A percentile compares a stretch with the other conserved stretches of the same genome.
Conservation (phyloP, 2,888 invertebrate genomes). For the Nephrocerus scutellatus region DNA sequence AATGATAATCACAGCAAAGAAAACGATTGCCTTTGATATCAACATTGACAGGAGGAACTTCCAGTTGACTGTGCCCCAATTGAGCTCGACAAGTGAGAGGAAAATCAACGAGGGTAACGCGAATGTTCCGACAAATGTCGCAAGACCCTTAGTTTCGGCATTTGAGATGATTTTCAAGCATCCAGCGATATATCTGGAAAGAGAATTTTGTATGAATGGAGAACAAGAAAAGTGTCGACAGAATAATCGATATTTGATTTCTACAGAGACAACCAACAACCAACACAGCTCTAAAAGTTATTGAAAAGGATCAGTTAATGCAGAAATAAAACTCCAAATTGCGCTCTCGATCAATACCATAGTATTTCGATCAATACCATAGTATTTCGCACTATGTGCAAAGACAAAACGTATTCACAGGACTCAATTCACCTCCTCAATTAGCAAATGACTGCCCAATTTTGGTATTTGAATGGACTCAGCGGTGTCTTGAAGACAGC, state of each 20-base stretch:
- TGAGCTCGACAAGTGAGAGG: conserved; percentile 75
- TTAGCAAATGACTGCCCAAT: no score
- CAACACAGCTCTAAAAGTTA: no score
- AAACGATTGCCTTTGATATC: conserved; percentile 78
- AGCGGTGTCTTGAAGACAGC: no score
- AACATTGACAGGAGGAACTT: conserved; percentile 78
- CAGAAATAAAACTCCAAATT: no score
- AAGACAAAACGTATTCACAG: no score
- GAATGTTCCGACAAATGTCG: conserved; percentile 88
- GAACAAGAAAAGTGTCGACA: no score
- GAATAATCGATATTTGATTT: conserved; percentile 13
- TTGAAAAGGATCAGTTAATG: no score
- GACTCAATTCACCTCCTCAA: no score
- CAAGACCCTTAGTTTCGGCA: conserved; percentile 81
- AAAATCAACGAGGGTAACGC: conserved; percentile 89
- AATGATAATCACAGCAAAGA: conserved; percentile 68
- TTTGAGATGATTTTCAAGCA: conserved; percentile 73
- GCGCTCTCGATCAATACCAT: no score
- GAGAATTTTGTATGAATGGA: conserved; percentile 1
- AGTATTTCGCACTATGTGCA: no score
- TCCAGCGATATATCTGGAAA: conserved; percentile 73
- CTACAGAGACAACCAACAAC: conserved; percentile 1
- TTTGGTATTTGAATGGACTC: no score
- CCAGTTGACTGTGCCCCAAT: conserved; percentile 84
- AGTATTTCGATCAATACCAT: no score